These are phyloP conservation scores for Aethina tumida DNA, from an alignment of 1,140 invertebrate species.

Conservation along the genomic window DNA sequence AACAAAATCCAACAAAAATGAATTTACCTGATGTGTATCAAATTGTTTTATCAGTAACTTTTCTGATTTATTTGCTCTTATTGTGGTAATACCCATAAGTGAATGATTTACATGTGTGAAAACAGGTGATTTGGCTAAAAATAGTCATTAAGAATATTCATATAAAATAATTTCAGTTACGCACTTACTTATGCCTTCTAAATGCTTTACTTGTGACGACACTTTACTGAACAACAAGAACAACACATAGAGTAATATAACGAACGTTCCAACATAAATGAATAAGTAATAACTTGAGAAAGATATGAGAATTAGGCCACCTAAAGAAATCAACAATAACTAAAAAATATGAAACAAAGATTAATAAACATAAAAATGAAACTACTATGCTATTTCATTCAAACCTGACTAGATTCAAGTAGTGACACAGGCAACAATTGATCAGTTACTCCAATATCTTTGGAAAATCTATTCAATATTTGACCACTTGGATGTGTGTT, in stretches of 20 bases:
- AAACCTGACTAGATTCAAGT: constrained; percentile 45
- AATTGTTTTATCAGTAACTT: constrained; percentile 40
- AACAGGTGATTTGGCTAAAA: constrained; percentile 62
- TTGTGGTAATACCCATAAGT: constrained; percentile 77
- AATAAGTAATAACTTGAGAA: constrained; percentile 62
- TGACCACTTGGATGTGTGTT: constrained; percentile 64
- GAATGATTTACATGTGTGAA: constrained; percentile 81
- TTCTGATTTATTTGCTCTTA: constrained; percentile 72
- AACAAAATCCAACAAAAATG: neutral
- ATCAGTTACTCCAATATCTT: constrained; percentile 69
- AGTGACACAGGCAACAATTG: constrained; percentile 58
- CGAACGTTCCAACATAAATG: constrained; percentile 45
- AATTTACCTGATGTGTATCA: constrained; percentile 34
- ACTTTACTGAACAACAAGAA: constrained; percentile 44
- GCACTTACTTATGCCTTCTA: constrained; percentile 40
- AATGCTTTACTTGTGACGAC: constrained; percentile 47
- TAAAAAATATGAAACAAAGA: constrained; percentile 24
- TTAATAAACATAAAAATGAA: constrained; percentile 11
- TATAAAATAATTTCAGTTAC: constrained; percentile 30
- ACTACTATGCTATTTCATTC: neutral
- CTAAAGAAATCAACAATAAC: constrained; percentile 42
- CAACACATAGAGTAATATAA: constrained; percentile 41
- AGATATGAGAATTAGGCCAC: constrained; percentile 53
- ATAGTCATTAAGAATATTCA: no score
- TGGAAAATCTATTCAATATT: constrained; percentile 67